phyloP scores from a whole-genome alignment of 2,797 vertebrate genomes.

The Gallinago solitaria region DNA sequence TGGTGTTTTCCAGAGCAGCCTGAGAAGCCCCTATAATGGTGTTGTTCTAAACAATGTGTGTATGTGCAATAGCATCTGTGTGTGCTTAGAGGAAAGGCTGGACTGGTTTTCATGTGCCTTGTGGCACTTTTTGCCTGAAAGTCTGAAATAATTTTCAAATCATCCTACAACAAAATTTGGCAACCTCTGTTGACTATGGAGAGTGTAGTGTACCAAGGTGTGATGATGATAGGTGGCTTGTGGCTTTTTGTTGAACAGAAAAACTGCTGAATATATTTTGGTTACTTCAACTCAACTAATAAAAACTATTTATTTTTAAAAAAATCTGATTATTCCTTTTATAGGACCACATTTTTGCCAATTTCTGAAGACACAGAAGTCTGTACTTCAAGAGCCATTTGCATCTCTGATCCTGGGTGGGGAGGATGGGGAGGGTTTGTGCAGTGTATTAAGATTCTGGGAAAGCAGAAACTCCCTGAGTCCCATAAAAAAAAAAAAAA shows the following conservation, averaged over 20 bases:
- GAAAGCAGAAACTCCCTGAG: background rate
- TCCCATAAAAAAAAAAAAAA: background rate
- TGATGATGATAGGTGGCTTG: background rate
- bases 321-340: background rate
- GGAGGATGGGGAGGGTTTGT: background rate
- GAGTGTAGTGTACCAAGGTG: rapidly evolving
- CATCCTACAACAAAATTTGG: background rate
- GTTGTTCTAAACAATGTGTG: rapidly evolving
- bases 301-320: background rate
- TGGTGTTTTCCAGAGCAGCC: background rate
- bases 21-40: background rate
- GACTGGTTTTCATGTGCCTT: background rate
- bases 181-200: background rate
- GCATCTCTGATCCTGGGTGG: background rate
- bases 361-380: background rate
- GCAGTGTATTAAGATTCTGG: background rate
- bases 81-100: background rate
- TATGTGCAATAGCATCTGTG: background rate
- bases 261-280: background rate
- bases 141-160: background rate
- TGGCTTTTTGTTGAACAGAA: background rate
- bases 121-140: background rate
- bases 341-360: background rate
- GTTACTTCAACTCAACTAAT: background rate
- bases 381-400: background rate